These are phyloP conservation scores for Liparis tanakae DNA, from an alignment of 2,797 vertebrate species.

Conservation along the genomic window DNA sequence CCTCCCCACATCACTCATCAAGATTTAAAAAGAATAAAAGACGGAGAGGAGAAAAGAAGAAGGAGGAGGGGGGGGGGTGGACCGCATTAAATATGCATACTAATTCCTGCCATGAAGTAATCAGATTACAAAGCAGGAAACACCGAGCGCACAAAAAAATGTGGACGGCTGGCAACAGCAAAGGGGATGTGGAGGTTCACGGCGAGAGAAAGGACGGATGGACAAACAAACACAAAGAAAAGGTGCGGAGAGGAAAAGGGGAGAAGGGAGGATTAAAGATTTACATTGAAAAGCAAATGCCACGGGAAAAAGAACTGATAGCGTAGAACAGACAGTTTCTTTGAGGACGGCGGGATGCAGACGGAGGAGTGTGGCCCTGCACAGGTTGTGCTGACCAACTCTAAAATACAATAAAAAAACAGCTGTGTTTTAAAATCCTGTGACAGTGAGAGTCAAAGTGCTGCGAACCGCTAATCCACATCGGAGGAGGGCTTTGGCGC, in stretches of 20 bases:
- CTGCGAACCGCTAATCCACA: constrained; percentile 64
- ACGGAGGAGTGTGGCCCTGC: neutral
- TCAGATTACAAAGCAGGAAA: constrained; percentile 99
- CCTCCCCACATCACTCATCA: constrained; percentile 92
- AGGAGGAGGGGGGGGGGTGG: constrained; percentile 6
- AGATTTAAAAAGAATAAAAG: constrained; percentile 90
- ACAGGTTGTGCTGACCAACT: constrained; percentile 74
- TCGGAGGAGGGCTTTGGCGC: constrained; percentile 42
- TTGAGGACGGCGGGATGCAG: constrained; percentile 31
- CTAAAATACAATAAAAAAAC: constrained; percentile 55
- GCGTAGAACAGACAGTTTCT: constrained; percentile 44
- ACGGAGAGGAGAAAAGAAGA: constrained; percentile 53
- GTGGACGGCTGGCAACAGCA: constrained; percentile 91
- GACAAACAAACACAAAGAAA: constrained; percentile 39
- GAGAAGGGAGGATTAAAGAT: constrained; percentile 81
- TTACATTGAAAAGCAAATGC: constrained; percentile 79
- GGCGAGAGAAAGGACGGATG: constrained; percentile 20
- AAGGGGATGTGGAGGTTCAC: constrained; percentile 86
- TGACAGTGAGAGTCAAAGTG: constrained; percentile 59
- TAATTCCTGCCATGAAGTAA: constrained; percentile 97
- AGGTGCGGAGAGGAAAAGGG: constrained; percentile 53
- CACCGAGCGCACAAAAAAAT: constrained; percentile 89
- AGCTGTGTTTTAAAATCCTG: constrained; percentile 65
- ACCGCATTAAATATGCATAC: constrained; percentile 99
- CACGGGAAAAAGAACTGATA: constrained; percentile 36